Evolutionary conservation across 1,140 invertebrate species (phyloP).

Genomic region (Melipona quadrifasciata): DNA sequence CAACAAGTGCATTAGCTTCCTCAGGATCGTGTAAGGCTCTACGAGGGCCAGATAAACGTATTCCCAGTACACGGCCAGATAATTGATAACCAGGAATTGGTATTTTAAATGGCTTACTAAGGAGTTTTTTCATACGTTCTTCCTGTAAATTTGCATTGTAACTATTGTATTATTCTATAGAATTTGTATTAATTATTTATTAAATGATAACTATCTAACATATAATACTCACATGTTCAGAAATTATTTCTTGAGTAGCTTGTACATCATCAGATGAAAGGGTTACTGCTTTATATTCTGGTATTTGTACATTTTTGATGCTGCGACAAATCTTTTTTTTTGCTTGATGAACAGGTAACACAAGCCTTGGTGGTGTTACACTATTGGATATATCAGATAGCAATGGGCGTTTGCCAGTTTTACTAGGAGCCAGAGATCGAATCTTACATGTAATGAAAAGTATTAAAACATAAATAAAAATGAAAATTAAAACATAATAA

Average conservation of each 20-base stretch:
- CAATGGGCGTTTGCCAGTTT: slow-evolving; percentile 80
- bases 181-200: not conserved
- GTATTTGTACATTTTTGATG: slow-evolving; percentile 70
- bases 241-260: slow-evolving; percentile 72
- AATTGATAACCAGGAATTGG: slow-evolving; percentile 95
- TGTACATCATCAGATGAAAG: slow-evolving; percentile 74
- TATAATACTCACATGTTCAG: slow-evolving; percentile 78
- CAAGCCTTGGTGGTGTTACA: slow-evolving; percentile 1
- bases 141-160: slow-evolving; percentile 83
- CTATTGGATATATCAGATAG: slow-evolving; percentile 72
- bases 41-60: slow-evolving; percentile 86
- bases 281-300: slow-evolving; percentile 71
- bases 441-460: slow-evolving; percentile 68
- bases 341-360: slow-evolving; percentile 37
- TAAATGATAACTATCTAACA: slow-evolving; percentile 13
- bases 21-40: slow-evolving; percentile 95
- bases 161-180: not conserved
- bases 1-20: slow-evolving; percentile 95
- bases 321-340: slow-evolving; percentile 69
- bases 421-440: slow-evolving; percentile 83
- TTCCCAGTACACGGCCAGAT: slow-evolving; percentile 88
- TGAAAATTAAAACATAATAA: slow-evolving; percentile 11
- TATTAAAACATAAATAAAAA: too few species aligned
- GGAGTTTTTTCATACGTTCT: slow-evolving; percentile 89
- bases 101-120: slow-evolving; percentile 96